Evolutionary conservation across 2,888 invertebrate species (phyloP).

Genomic region (Lasius fuliginosus): DNA sequence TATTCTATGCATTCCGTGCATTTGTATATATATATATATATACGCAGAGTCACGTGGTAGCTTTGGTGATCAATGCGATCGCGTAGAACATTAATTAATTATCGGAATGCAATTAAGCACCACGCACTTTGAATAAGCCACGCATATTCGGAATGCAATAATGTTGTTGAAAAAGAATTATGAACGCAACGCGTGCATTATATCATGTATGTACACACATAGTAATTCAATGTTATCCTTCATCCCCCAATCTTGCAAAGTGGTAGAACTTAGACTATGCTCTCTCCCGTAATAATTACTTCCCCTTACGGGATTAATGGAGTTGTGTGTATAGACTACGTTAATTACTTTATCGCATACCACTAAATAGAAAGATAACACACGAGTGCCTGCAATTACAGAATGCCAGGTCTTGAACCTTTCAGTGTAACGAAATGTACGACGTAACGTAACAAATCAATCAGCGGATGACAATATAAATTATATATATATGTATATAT

Average conservation of each 20-base stretch:
- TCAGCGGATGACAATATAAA: background rate
- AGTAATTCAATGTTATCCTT: conserved; percentile 65
- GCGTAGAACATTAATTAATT: conserved; percentile 26
- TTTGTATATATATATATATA: background rate
- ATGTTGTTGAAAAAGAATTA: background rate
- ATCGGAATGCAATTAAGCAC: background rate
- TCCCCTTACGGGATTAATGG: conserved; percentile 68
- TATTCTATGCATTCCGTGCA: background rate
- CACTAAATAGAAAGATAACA: conserved; percentile 52
- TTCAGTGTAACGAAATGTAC: background rate
- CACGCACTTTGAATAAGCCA: background rate
- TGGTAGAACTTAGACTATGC: conserved; percentile 58
- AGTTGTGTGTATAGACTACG: conserved; percentile 59
- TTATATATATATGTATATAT: no score
- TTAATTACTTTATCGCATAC: conserved; percentile 64
- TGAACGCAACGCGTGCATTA: background rate
- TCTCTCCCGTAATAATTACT: conserved; percentile 64
- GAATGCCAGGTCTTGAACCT: background rate
- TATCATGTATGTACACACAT: conserved; percentile 22
- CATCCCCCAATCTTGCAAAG: conserved; percentile 56
- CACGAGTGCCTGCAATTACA: conserved; percentile 4
- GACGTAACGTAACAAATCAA: background rate
- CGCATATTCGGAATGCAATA: background rate
- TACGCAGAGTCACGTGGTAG: background rate
- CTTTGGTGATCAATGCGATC: background rate